These are phyloP conservation scores for Papilio polytes DNA, from an alignment of 1,140 invertebrate genomes.

Conservation along the genomic window DNA sequence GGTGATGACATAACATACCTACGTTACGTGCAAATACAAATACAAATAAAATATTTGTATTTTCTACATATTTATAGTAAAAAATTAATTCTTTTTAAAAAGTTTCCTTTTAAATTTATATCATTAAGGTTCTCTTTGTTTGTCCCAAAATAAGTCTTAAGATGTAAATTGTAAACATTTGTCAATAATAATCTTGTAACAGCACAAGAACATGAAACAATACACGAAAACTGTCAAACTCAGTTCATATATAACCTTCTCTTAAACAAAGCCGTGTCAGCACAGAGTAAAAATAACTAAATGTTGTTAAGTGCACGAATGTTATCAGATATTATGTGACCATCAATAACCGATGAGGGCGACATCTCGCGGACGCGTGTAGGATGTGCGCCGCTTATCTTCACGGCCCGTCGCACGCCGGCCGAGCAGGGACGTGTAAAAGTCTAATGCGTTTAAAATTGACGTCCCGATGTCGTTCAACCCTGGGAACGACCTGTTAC, in stretches of 20 bases:
- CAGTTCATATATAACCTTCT: constrained; percentile 11
- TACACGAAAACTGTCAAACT: constrained; percentile 5
- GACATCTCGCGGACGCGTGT: constrained; percentile 40
- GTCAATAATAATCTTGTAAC: constrained; percentile 24
- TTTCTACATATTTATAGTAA: too few relatives aligned
- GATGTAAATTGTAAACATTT: constrained; percentile 15
- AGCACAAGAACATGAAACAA: not conserved
- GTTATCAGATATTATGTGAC: constrained; percentile 43
- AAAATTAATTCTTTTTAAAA: too few relatives aligned
- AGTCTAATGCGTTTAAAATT: constrained; percentile 53
- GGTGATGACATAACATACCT: too few relatives aligned
- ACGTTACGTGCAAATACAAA: too few relatives aligned
- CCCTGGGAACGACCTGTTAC: constrained; percentile 17
- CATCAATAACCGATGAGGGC: constrained; percentile 47
- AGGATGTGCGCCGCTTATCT: constrained; percentile 44
- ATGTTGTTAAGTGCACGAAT: constrained; percentile 34
- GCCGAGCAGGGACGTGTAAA: constrained; percentile 40
- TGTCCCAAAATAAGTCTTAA: not conserved
- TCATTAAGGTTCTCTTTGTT: not conserved
- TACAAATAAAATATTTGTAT: too few relatives aligned
- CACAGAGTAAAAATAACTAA: constrained; percentile 35
- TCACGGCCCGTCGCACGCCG: constrained; percentile 37
- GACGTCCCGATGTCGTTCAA: constrained; percentile 31
- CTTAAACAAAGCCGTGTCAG: constrained; percentile 36
- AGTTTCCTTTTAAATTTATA: not conserved